Conservation (phyloP, 2,888 invertebrate species). For the Xanthostigma xanthostigma region DNA sequence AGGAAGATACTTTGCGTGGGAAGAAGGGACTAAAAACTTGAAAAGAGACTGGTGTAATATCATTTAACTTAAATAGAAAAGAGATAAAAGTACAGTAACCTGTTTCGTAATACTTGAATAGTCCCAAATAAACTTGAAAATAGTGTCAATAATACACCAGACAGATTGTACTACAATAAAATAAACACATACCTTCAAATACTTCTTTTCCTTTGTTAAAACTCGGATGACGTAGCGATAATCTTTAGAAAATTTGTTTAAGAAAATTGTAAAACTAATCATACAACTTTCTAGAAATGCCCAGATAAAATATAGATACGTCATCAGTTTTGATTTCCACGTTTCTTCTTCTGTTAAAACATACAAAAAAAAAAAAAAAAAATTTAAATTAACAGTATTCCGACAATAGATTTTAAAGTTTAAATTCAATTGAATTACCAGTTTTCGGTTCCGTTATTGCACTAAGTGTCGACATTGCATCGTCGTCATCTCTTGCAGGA, state of each 20-base stretch:
- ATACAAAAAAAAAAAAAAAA: constrained; percentile 1
- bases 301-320: constrained; percentile 41
- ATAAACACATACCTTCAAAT: constrained; percentile 51
- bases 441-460: constrained; percentile 7
- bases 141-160: too few relatives aligned
- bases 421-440: constrained; percentile 3
- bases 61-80: too few relatives aligned
- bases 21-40: too few relatives aligned
- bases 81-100: too few relatives aligned
- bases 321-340: constrained; percentile 34
- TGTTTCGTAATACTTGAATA: too few relatives aligned
- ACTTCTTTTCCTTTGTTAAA: constrained; percentile 75
- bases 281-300: constrained; percentile 64
- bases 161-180: too few relatives aligned
- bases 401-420: constrained; percentile 3
- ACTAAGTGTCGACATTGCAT: constrained; percentile 9
- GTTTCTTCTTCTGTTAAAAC: constrained; percentile 27
- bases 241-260: constrained; percentile 82
- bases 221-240: constrained; percentile 89
- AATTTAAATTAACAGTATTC: not conserved
- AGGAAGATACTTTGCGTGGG: too few relatives aligned
- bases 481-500: constrained; percentile 8
- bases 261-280: constrained; percentile 63
- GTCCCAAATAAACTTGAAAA: too few relatives aligned
- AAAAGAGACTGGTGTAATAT: too few relatives aligned